Percentiles rank a stretch among this genome's conserved stretches.
These are phyloP conservation scores for Cebidichthys violaceus DNA, from an alignment of 2,113 vertebrate genomes.

Conservation along the genomic window DNA sequence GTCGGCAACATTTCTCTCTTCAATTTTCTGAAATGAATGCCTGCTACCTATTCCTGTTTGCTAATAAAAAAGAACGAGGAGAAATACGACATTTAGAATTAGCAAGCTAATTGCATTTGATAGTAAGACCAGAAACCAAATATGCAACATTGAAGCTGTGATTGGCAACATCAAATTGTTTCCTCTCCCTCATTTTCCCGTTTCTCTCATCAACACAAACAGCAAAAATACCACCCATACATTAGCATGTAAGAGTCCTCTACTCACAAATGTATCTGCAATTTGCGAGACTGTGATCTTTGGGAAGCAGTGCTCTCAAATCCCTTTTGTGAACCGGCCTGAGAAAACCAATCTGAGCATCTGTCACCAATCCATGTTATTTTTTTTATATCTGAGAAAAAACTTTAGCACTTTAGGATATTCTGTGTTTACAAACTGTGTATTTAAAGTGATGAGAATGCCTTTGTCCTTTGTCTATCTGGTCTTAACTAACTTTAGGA, in stretches of 20 bases:
- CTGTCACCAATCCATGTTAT: background rate
- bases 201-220: conserved; percentile 19
- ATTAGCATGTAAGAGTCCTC: background rate
- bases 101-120: background rate
- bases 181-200: background rate
- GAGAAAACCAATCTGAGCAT: background rate
- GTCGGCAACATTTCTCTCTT: conserved; percentile 1
- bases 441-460: background rate
- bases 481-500: background rate
- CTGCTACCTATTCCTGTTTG: background rate
- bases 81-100: background rate
- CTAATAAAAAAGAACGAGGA: background rate
- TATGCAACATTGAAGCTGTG: background rate
- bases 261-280: background rate
- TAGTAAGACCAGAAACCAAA: background rate
- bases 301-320: background rate
- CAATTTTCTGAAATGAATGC: background rate
- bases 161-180: conserved; percentile 3
- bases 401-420: background rate
- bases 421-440: background rate
- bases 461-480: background rate
- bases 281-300: conserved; percentile 4
- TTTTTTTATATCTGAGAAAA: background rate
- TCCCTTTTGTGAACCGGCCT: background rate
- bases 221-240: background rate